These are phyloP conservation scores for Recurvirostra avosetta DNA, from an alignment of 2,113 vertebrate genomes.

Conservation along the genomic window DNA sequence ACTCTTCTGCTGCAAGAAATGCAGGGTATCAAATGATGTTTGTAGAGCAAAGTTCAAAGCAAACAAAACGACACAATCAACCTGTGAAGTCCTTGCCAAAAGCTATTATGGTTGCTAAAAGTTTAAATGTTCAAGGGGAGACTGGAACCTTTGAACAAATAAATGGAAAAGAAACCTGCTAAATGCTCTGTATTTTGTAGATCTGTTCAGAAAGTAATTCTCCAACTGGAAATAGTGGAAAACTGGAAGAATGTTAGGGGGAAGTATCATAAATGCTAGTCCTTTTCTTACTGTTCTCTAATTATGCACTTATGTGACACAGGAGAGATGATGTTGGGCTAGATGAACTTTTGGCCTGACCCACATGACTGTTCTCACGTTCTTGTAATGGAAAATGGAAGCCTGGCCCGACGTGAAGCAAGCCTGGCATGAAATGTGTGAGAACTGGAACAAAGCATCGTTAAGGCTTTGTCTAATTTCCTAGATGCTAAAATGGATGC, in stretches of 20 bases:
- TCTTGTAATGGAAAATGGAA: neutral
- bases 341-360: neutral
- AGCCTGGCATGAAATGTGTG: neutral
- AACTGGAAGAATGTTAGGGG: neutral
- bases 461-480: neutral
- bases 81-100: neutral
- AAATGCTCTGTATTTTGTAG: neutral
- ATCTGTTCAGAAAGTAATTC: neutral
- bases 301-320: neutral
- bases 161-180: neutral
- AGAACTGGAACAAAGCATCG: neutral
- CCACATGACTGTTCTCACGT: neutral
- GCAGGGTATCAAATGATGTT: neutral
- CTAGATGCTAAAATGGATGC: neutral
- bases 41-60: neutral
- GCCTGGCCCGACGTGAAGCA: rapidly evolving
- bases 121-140: neutral
- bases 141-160: neutral
- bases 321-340: neutral
- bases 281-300: neutral
- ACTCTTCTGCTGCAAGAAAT: neutral
- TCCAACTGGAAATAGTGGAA: neutral
- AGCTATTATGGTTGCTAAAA: neutral
- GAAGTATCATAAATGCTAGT: neutral
- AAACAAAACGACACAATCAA: neutral